Percentiles rank a stretch among this genome's conserved stretches.
These are phyloP conservation scores for Apomyelois bistriatella DNA, from an alignment of 2,888 invertebrate species.

Conservation along the genomic window DNA sequence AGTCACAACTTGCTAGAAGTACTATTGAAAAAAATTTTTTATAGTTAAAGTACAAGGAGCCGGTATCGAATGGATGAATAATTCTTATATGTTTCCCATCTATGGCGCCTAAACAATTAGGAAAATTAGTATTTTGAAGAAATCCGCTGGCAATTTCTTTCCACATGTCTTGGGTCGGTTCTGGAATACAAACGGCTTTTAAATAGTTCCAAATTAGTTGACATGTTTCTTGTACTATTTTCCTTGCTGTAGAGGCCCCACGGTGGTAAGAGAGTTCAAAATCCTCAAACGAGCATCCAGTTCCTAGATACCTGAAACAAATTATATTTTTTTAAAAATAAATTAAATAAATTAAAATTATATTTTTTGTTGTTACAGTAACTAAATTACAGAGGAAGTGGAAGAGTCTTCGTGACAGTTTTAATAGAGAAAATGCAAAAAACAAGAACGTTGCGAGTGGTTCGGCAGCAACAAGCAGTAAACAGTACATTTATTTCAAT, in stretches of 20 bases:
- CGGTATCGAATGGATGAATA: conserved; percentile 23
- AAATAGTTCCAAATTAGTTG: conserved; percentile 27
- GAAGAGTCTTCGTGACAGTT: conserved; percentile 26
- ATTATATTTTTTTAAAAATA: conserved; percentile 17
- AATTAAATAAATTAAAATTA: conserved; percentile 14
- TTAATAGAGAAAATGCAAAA: conserved; percentile 28
- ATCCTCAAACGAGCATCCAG: conserved; percentile 29
- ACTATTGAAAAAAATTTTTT: conserved; percentile 27
- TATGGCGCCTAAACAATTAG: conserved; percentile 26
- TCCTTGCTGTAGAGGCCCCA: conserved; percentile 25
- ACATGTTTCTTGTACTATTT: conserved; percentile 29
- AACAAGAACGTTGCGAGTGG: conserved; percentile 29
- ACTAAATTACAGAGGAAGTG: conserved; percentile 28
- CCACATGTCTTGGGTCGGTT: conserved; percentile 26
- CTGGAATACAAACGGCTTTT: conserved; percentile 26
- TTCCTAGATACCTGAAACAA: conserved; percentile 31
- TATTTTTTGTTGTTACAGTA: conserved; percentile 26
- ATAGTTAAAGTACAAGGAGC: conserved; percentile 29
- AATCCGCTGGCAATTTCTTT: conserved; percentile 26
- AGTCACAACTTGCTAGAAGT: conserved; percentile 27
- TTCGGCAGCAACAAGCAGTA: conserved; percentile 28
- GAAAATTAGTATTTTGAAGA: conserved; percentile 25
- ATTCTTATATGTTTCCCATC: conserved; percentile 28
- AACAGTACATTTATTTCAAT: conserved; percentile 31
- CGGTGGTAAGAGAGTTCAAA: conserved; percentile 25